A percentile compares a stretch with the other conserved stretches of the same genome.
Evolutionary conservation across 2,888 invertebrate species (phyloP).

Genomic region (Thecocarcelia acutangulata): DNA sequence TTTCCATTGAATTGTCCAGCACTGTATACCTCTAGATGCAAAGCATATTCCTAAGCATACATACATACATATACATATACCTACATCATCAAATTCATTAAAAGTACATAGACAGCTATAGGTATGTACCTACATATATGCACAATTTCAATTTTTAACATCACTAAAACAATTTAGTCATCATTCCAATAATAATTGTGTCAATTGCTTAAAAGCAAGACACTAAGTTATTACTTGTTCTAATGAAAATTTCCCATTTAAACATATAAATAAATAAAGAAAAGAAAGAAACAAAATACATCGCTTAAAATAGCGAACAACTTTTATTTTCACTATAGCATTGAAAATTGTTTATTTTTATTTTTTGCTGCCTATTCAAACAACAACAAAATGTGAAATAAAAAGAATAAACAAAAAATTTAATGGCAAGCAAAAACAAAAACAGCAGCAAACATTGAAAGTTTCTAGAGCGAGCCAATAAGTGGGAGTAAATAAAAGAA

Average conservation of each 20-base stretch:
- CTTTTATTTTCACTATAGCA: constrained; percentile 46
- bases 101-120: too few species aligned
- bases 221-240: constrained; percentile 6
- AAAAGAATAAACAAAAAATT: constrained; percentile 21
- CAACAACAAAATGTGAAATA: background rate
- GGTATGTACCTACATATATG: too few species aligned
- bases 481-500: background rate
- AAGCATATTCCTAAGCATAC: too few species aligned
- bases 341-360: constrained; percentile 32
- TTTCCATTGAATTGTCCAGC: too few species aligned
- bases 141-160: too few species aligned
- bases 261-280: background rate
- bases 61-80: too few species aligned
- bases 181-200: background rate
- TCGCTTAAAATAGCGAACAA: background rate
- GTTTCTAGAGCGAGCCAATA: background rate
- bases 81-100: too few species aligned
- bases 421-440: constrained; percentile 14
- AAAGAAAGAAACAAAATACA: background rate
- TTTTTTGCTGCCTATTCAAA: constrained; percentile 1
- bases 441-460: background rate
- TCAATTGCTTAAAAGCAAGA: background rate
- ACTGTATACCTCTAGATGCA: too few species aligned
- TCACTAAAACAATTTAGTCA: constrained; percentile 21
- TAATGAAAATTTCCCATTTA: constrained; percentile 12